Conservation (phyloP, 2,888 invertebrate genomes). For the Drosophila gaucha region DNA sequence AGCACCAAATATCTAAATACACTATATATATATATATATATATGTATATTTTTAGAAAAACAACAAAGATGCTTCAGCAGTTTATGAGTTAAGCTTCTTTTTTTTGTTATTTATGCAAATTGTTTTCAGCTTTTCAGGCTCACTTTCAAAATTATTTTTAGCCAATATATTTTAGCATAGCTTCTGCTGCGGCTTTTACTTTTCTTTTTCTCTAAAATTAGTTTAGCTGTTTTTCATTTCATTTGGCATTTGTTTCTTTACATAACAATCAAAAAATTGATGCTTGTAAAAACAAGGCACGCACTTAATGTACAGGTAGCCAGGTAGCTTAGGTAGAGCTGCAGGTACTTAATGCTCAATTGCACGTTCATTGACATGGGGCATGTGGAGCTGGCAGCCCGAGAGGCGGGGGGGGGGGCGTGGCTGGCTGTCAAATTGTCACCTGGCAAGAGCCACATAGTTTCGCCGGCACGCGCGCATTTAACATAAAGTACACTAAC, state of each 20-base stretch:
- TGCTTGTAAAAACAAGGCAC: conserved; percentile 54
- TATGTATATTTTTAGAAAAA: background rate
- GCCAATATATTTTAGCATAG: conserved; percentile 58
- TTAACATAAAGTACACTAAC: conserved; percentile 49
- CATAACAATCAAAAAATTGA: conserved; percentile 59
- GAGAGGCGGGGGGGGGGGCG: background rate
- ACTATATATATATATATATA: background rate
- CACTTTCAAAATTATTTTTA: conserved; percentile 76
- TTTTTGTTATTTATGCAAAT: conserved; percentile 69
- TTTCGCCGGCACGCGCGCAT: conserved; percentile 73
- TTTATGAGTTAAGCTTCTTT: conserved; percentile 4
- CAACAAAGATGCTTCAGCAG: conserved; percentile 11
- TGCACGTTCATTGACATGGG: conserved; percentile 10
- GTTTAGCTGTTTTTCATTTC: conserved; percentile 52
- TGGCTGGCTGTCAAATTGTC: conserved; percentile 39
- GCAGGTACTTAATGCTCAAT: conserved; percentile 12
- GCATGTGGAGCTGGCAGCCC: background rate
- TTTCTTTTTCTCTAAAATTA: conserved; percentile 69
- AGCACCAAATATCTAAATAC: background rate
- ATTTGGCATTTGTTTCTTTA: conserved; percentile 48
- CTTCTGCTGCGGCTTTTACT: conserved; percentile 69
- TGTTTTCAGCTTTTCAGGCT: conserved; percentile 32
- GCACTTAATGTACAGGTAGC: conserved; percentile 40
- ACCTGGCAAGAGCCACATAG: conserved; percentile 22
- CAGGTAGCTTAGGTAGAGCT: conserved; percentile 8